Evolutionary conservation across 2,888 invertebrate genomes (phyloP), one percentile per base, ranked within the genome.

Genomic region (Zygaena filipendulae): DNA sequence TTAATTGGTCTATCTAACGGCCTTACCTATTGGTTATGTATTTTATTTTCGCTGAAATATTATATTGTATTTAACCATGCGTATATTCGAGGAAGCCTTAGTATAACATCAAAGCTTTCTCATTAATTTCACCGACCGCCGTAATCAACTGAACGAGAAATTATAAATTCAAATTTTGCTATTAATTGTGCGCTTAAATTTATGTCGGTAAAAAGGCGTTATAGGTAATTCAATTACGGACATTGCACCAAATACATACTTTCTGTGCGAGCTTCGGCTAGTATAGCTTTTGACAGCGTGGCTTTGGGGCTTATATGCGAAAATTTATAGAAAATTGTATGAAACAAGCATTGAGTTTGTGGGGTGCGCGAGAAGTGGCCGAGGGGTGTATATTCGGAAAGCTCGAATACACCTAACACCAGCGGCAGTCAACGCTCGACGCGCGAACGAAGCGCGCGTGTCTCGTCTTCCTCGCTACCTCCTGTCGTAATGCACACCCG

Each of bases 251-350:
- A 45, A 52, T 50, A 43, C 51, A 47, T 43, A 48, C 51, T 58
- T 55, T 53, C 49, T 54, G 54, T 50, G 53, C 42, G 57, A 54
- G 54, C 49, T 52, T 42, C 48, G 48, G 51, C 54, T 63, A 69
- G 70, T 74, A 77, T 72, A 70, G 66, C 68, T 71, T 75, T 72
- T 72, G 75, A 74, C 74, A 72, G 71, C 59, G 52, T 49, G 64
- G 71, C 64, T 68, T 69, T 59, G 58, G 59, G 62, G 75, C 70
- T 75, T 70, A 68, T n/a, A n/a, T 59, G 67, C 62, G 74, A 74
- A 72, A 74, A 71, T 77, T 72, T 74, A 75, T 75, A 70, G 75
- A 75, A 75, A 75, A 75, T 72, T 74, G 74, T 71, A 75, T 64
- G 66, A 57, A 53, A 60, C 59, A 67, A 59, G 62, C 67, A 70